Evolutionary conservation across 2,797 vertebrate species (phyloP).

Genomic region (Austrolebias charrua): DNA sequence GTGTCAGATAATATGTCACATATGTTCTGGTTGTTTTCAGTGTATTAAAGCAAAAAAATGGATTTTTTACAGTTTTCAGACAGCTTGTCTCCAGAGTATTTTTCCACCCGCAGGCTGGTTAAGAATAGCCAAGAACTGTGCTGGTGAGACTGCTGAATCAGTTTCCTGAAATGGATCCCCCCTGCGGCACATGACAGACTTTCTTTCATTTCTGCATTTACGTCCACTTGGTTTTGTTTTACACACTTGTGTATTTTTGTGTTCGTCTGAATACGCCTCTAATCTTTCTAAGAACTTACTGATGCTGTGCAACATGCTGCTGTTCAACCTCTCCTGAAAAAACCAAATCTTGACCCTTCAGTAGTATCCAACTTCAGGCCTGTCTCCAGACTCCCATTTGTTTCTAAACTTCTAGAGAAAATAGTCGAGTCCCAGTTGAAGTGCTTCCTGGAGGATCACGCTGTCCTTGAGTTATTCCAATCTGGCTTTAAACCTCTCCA

Average conservation of each 20-base stretch:
- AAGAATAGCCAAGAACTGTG: constrained; percentile 43
- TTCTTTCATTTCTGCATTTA: constrained; percentile 75
- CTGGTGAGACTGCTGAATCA: constrained; percentile 56
- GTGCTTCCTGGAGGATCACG: no score
- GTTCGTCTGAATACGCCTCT: constrained; percentile 1
- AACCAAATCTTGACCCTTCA: no score
- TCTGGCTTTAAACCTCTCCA: no score
- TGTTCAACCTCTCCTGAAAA: no score
- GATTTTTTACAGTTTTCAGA: not conserved
- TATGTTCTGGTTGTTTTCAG: no score
- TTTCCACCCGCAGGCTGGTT: constrained; percentile 5
- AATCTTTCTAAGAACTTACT: constrained; percentile 30
- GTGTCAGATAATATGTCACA: no score
- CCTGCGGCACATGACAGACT: constrained; percentile 59
- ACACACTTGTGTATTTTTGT: not conserved
- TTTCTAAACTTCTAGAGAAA: no score
- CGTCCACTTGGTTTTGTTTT: constrained; percentile 22
- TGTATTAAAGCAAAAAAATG: no score
- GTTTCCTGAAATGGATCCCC: constrained; percentile 59
- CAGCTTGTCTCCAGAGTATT: not conserved
- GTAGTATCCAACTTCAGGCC: no score
- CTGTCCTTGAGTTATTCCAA: no score
- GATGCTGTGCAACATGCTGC: not conserved
- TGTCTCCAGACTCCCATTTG: no score
- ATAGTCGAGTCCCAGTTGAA: no score